These are phyloP conservation scores for Chelonus formosanus DNA, from an alignment of 2,888 invertebrate genomes.

Conservation along the genomic window DNA sequence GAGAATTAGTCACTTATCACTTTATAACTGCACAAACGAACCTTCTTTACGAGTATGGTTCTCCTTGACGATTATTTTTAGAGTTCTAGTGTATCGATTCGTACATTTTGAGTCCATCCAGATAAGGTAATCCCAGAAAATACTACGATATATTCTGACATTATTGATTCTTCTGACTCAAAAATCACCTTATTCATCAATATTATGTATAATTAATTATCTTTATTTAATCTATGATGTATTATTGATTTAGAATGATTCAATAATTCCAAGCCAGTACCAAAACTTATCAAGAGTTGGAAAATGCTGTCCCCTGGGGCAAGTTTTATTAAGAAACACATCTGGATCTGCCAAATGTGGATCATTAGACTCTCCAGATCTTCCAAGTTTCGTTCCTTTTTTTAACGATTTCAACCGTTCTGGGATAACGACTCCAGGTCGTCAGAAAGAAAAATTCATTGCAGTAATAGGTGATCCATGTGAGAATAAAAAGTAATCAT, in stretches of 20 bases:
- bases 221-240: background rate
- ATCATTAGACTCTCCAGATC: conserved; percentile 15
- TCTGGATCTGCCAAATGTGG: conserved; percentile 40
- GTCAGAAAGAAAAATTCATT: conserved; percentile 67
- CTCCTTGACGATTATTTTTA: conserved; percentile 32
- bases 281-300: conserved; percentile 49
- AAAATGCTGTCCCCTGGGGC: conserved; percentile 54
- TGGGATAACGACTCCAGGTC: conserved; percentile 62
- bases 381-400: conserved; percentile 66
- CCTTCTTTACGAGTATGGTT: background rate
- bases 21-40: too few relatives aligned
- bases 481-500: conserved; percentile 66
- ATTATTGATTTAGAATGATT: conserved; percentile 46
- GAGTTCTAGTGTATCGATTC: conserved; percentile 25
- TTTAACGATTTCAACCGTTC: conserved; percentile 68
- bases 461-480: conserved; percentile 71
- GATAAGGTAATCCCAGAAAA: background rate
- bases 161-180: too few relatives aligned
- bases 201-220: background rate
- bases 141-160: too few relatives aligned
- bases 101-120: conserved; percentile 6
- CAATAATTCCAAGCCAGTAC: conserved; percentile 41
- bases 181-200: too few relatives aligned
- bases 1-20: too few relatives aligned
- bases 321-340: conserved; percentile 46